Conservation (phyloP, 2,888 invertebrate genomes). For the Iphiclides podalirius region DNA sequence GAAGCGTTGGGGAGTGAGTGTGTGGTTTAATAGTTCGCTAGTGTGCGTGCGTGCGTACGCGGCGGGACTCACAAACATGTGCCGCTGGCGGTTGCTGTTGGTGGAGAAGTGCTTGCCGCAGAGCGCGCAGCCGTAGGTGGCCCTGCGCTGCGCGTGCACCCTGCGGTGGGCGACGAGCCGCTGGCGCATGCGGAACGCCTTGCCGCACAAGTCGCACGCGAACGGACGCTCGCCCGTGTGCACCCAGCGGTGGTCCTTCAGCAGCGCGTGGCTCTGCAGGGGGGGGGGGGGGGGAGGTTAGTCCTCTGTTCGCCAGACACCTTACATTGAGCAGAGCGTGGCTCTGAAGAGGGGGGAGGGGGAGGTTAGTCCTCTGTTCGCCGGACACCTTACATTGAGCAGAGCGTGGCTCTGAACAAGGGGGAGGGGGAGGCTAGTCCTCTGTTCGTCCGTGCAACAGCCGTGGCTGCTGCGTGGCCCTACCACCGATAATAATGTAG, state of each 20-base stretch:
- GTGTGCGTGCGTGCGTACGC: constrained; percentile 51
- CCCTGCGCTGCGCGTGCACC: constrained; percentile 50
- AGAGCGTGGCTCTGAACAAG: constrained; percentile 64
- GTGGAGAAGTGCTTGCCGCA: constrained; percentile 68
- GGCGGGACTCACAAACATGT: constrained; percentile 63
- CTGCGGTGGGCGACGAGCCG: constrained; percentile 59
- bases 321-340: constrained; percentile 64
- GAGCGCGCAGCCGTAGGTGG: constrained; percentile 49
- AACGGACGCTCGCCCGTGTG: constrained; percentile 71
- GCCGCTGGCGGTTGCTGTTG: constrained; percentile 63
- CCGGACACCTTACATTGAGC: too few species aligned
- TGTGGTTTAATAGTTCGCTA: constrained; percentile 45
- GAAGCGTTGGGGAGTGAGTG: constrained; percentile 62
- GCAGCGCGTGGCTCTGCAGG: constrained; percentile 61
- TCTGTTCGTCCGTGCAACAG: too few species aligned
- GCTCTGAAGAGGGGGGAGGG: too few species aligned
- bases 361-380: too few species aligned
- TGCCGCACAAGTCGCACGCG: constrained; percentile 63
- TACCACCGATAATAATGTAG: too few species aligned
- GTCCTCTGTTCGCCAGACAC: too few species aligned
- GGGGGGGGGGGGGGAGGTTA: too few species aligned
- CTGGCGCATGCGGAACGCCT: constrained; percentile 63
- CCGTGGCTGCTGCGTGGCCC: too few species aligned
- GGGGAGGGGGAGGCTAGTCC: too few species aligned
- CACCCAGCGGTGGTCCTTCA: constrained; percentile 70